phyloP scores from a whole-genome alignment of 2,113 vertebrate species.

The Pachyramphus minor region DNA sequence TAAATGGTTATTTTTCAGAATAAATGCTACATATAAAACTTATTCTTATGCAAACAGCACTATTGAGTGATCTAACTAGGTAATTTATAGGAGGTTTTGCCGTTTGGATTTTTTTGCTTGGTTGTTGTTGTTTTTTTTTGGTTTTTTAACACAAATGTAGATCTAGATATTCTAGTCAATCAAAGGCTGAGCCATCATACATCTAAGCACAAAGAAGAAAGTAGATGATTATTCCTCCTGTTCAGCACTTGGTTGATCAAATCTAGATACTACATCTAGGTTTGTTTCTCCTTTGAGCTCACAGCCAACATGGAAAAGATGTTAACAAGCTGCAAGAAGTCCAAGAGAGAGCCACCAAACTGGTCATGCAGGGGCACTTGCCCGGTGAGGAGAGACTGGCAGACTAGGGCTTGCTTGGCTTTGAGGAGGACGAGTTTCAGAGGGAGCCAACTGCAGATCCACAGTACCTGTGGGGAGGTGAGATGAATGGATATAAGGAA shows the following conservation, averaged over 20 bases:
- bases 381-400: not conserved
- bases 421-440: not conserved
- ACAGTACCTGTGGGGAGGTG: not conserved
- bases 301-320: not conserved
- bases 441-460: not conserved
- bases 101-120: not conserved
- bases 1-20: not conserved
- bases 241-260: not conserved
- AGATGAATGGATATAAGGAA: not conserved
- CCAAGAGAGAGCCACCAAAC: not conserved
- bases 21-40: not conserved
- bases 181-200: not conserved
- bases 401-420: too few relatives aligned
- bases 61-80: not conserved
- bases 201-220: not conserved
- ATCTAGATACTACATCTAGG: not conserved
- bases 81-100: not conserved
- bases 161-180: not conserved
- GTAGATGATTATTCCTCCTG: not conserved
- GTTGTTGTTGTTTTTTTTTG: not conserved
- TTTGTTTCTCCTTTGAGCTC: not conserved
- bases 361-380: not conserved
- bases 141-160: too few relatives aligned
- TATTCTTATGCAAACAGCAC: not conserved
- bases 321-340: not conserved